Evolutionary conservation across 2,797 vertebrate genomes (phyloP).

Genomic region (Takifugu rubripes): DNA sequence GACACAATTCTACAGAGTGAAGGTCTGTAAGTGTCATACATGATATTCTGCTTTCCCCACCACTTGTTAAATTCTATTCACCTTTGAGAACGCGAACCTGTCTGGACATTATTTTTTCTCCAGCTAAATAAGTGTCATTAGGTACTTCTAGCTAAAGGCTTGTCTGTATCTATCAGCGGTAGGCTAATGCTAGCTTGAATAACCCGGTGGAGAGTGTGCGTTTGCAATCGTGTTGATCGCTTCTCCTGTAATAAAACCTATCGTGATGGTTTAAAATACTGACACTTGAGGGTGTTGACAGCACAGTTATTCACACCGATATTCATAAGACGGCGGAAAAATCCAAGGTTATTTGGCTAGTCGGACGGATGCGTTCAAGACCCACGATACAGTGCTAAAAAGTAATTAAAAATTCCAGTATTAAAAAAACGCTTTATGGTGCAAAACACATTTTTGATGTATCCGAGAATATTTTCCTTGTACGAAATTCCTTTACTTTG

Average conservation of each 20-base stretch:
- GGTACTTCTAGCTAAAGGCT: not conserved
- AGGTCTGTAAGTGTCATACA: conserved; percentile 29
- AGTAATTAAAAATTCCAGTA: not conserved
- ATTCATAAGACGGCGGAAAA: accelerated
- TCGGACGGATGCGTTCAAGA: not conserved
- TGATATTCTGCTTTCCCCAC: not conserved
- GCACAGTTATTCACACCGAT: too few species aligned
- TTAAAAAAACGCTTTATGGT: conserved; percentile 1
- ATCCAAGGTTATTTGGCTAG: conserved; percentile 19
- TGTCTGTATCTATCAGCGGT: conserved; percentile 16
- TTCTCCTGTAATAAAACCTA: not conserved
- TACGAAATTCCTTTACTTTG: too few species aligned
- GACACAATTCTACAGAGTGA: conserved; percentile 4
- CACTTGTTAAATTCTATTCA: not conserved
- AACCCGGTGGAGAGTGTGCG: conserved; percentile 22
- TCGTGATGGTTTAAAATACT: not conserved
- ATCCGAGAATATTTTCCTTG: too few species aligned
- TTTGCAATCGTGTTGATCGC: conserved; percentile 13
- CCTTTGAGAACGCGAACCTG: not conserved
- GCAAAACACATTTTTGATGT: too few species aligned
- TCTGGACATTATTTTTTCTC: not conserved
- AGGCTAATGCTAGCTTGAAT: conserved; percentile 29
- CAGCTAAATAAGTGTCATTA: not conserved
- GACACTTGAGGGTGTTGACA: too few species aligned
- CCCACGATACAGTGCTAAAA: not conserved